phyloP scores from a whole-genome alignment of 2,113 vertebrate species.

The Accipiter cooperii region DNA sequence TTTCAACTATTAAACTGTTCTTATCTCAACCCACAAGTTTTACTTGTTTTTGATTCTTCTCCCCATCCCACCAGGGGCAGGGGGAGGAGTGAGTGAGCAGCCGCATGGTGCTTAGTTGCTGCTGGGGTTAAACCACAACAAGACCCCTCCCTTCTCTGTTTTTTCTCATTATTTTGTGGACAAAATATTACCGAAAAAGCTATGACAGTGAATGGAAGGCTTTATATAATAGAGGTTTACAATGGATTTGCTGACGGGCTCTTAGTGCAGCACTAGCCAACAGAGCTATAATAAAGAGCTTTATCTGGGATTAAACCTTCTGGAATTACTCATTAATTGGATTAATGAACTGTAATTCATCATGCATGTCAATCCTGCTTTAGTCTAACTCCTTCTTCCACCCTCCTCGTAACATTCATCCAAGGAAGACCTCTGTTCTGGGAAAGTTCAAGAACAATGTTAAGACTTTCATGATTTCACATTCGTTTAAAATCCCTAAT shows the following conservation, averaged over 20 bases:
- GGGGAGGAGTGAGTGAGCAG: no score
- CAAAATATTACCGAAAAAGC: background rate
- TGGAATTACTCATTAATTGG: slow-evolving; percentile 75
- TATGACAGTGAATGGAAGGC: background rate
- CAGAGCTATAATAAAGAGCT: slow-evolving; percentile 55
- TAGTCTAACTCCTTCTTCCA: slow-evolving; percentile 25
- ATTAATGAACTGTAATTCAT: slow-evolving; percentile 71
- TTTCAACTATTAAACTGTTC: no score
- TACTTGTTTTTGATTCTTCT: no score
- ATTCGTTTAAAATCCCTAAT: slow-evolving; percentile 45
- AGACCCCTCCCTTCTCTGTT: background rate
- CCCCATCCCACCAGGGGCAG: no score
- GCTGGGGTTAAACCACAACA: no score
- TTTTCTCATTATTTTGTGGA: background rate
- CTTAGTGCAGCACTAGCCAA: slow-evolving; percentile 11
- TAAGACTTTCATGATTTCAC: slow-evolving; percentile 16
- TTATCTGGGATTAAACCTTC: slow-evolving; percentile 60
- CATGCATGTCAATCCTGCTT: slow-evolving; percentile 37
- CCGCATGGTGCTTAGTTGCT: no score
- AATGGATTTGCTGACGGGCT: slow-evolving; percentile 38
- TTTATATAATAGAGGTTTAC: background rate
- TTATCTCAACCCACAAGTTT: no score
- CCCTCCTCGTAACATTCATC: slow-evolving; percentile 28
- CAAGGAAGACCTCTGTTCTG: slow-evolving; percentile 12
- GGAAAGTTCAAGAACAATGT: slow-evolving; percentile 36